Evolutionary conservation across 2,888 invertebrate genomes (phyloP).

Genomic region (Hypolimnas misippus): DNA sequence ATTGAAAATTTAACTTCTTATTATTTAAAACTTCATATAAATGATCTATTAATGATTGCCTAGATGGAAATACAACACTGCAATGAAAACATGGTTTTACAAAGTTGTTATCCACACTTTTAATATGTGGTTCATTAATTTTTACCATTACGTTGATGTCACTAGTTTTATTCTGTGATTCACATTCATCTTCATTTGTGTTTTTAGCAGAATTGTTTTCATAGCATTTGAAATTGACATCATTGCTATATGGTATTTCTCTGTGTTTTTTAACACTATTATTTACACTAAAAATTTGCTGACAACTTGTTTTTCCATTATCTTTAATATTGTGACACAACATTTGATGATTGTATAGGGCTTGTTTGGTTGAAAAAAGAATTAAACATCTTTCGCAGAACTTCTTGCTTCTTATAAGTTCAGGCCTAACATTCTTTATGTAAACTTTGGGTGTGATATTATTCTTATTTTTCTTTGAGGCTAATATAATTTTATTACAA

Average conservation of each 20-base stretch:
- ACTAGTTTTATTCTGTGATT: slow-evolving; percentile 11
- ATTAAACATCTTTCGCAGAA: slow-evolving; percentile 64
- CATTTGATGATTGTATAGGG: slow-evolving; percentile 47
- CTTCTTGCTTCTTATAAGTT: slow-evolving; percentile 54
- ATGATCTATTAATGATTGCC: slow-evolving; percentile 63
- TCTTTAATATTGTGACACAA: slow-evolving; percentile 37
- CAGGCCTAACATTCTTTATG: slow-evolving; percentile 54
- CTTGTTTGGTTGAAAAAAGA: slow-evolving; percentile 55
- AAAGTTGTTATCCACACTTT: slow-evolving; percentile 14
- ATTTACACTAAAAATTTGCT: background rate
- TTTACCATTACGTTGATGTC: slow-evolving; percentile 22
- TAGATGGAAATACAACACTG: slow-evolving; percentile 53
- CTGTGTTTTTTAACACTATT: background rate
- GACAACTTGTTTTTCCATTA: background rate
- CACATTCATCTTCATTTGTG: background rate
- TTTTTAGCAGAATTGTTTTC: slow-evolving; percentile 31
- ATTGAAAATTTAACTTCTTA: slow-evolving; percentile 24
- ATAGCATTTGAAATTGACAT: background rate
- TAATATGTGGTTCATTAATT: slow-evolving; percentile 31
- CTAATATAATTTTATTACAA: slow-evolving; percentile 57
- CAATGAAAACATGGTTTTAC: slow-evolving; percentile 61
- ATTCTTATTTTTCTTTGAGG: slow-evolving; percentile 50
- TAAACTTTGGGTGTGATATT: slow-evolving; percentile 41
- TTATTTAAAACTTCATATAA: slow-evolving; percentile 60
- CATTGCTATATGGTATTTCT: slow-evolving; percentile 21